Percentiles rank a stretch among this genome's conserved stretches.
phyloP scores from a whole-genome alignment of 2,113 vertebrate species.

The Ctenomys sociabilis region DNA sequence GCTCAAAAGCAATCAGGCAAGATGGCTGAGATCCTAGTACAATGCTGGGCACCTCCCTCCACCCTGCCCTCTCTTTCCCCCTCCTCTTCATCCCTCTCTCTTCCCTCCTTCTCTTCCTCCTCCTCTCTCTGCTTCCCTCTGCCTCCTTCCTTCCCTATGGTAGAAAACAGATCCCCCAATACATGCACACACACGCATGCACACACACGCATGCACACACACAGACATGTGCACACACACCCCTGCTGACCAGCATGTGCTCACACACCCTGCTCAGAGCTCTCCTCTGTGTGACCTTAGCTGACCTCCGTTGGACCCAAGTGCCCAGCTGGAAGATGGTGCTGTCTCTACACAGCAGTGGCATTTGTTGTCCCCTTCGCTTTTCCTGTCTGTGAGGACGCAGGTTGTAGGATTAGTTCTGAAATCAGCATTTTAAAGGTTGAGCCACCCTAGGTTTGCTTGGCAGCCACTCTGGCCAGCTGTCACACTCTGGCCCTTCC shows the following conservation, averaged over 20 bases:
- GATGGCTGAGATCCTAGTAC: rapidly evolving
- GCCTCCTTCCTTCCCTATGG: neutral
- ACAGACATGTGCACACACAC: neutral
- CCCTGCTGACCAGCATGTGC: neutral
- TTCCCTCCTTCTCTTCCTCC: neutral
- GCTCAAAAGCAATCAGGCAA: neutral
- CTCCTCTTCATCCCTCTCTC: too few relatives aligned
- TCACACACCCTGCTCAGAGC: neutral
- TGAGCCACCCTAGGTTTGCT: neutral
- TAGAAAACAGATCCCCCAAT: too few relatives aligned
- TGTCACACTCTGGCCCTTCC: neutral
- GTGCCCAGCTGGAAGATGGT: neutral
- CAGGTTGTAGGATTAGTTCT: neutral
- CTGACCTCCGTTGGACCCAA: neutral
- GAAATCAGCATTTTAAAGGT: neutral
- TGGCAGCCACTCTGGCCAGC: neutral
- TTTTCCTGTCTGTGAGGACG: neutral
- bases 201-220: neutral
- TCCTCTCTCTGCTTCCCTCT: rapidly evolving
- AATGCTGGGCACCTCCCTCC: too few relatives aligned
- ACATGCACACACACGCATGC: too few relatives aligned
- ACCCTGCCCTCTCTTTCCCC: too few relatives aligned
- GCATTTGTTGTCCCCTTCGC: neutral
- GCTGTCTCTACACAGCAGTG: rapidly evolving
- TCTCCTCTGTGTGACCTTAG: neutral